Evolutionary conservation across 2,113 vertebrate genomes (phyloP), one percentile per base, ranked within the genome.

Genomic region (Myrmophylax atrothorax): DNA sequence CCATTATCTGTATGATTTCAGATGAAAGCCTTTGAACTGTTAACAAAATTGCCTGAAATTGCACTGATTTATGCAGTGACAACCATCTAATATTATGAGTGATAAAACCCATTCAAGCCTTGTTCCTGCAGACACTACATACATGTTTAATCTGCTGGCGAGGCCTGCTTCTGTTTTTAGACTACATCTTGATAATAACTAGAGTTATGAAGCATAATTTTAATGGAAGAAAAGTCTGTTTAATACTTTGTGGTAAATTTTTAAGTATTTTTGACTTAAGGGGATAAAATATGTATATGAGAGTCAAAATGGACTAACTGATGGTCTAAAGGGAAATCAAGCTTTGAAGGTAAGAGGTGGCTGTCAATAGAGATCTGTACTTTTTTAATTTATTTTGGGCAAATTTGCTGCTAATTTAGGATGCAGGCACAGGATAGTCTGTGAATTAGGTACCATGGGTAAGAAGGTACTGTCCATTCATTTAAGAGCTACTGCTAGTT

Each of bases 301-400:
- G 72, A 83, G 66, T 84, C 2, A 7, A 86, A 92, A 66, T 24
- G 7, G 62, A 35, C 63, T 72, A 58, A 53, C 37, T 91, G 31
- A 33, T 73, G 25, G 59, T 90, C 90, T 47, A 55, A 85, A 64
- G 74, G 88, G 83, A 95, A 93, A 92, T 94, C 83, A 89, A 38
- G 42, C 46, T 88, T 94, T 62, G 38, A 85, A 81, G 63, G 78
- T 26, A 74, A 69, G 56, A 79, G 25, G 12, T 1, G 0, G 20
- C 67, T 74, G 35, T 58, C 88, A 84, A 64, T 60, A 82, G 18
- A 78, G 35, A 38, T 49, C 63, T 9, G 15, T 82, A n/a, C 13
- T 80, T 28, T 55, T 42, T 47, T 31, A 40, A 13, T 42, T 75
- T 78, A 19, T n/a, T 86, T 90, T 84, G 47, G 50, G 33, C 55